These are phyloP conservation scores for Cheilosia pagana DNA, from an alignment of 2,888 invertebrate species.

Conservation along the genomic window DNA sequence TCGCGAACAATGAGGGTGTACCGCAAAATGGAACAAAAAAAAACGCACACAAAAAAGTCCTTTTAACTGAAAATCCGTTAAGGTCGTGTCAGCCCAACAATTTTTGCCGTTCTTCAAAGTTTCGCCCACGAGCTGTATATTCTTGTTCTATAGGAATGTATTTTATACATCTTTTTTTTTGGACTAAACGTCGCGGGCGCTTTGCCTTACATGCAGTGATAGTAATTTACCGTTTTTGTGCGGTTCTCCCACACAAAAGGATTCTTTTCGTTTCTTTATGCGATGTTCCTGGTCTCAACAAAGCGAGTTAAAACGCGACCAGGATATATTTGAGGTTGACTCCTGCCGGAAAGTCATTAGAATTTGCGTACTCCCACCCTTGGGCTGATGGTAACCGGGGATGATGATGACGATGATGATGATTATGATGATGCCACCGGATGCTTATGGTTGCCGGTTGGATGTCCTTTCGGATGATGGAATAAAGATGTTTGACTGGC, in stretches of 20 bases:
- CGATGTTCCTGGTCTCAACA: neutral
- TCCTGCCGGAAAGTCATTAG: slow-evolving; percentile 66
- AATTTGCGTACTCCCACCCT: slow-evolving; percentile 53
- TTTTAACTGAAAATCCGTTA: slow-evolving; percentile 28
- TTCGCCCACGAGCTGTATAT: slow-evolving; percentile 20
- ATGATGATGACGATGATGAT: slow-evolving; percentile 25
- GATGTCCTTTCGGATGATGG: slow-evolving; percentile 57
- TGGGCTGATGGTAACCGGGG: slow-evolving; percentile 3
- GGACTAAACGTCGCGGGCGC: slow-evolving; percentile 33
- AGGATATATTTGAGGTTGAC: slow-evolving; percentile 66
- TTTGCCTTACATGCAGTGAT: slow-evolving; percentile 39
- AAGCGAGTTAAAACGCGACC: slow-evolving; percentile 32
- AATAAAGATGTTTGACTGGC: slow-evolving; percentile 57
- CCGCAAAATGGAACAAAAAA: neutral
- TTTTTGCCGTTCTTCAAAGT: slow-evolving; percentile 42
- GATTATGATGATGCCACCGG: slow-evolving; percentile 49
- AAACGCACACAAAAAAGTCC: slow-evolving; percentile 8
- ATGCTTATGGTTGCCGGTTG: slow-evolving; percentile 64
- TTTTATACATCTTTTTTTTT: slow-evolving; percentile 22
- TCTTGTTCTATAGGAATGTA: neutral
- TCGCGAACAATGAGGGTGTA: slow-evolving; percentile 3
- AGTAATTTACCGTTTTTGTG: slow-evolving; percentile 45
- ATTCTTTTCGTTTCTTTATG: slow-evolving; percentile 29
- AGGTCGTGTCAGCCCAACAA: slow-evolving; percentile 13
- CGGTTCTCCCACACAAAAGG: slow-evolving; percentile 34